A percentile compares a stretch with the other conserved stretches of the same genome.
Evolutionary conservation across 2,113 vertebrate genomes (phyloP).

Genomic region (Zapornia atra): DNA sequence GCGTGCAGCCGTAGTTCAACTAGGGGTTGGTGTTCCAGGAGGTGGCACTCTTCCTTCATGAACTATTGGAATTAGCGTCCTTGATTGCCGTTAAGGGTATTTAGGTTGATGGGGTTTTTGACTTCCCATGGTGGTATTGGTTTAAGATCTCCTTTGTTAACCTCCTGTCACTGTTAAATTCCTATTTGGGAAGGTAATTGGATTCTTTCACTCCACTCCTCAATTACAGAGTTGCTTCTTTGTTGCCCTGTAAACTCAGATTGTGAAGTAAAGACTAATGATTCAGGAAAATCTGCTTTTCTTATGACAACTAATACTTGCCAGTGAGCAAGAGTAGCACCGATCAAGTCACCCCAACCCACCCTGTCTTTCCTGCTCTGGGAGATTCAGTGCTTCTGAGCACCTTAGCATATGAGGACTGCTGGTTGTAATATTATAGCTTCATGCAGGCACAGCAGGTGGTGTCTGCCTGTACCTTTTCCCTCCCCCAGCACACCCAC

Average conservation of each 20-base stretch:
- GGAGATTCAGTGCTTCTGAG: not conserved
- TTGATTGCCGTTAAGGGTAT: not conserved
- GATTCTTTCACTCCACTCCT: not conserved
- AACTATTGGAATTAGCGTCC: not conserved
- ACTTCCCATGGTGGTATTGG: not conserved
- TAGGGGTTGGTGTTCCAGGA: constrained; percentile 19
- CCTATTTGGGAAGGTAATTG: not conserved
- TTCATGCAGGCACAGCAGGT: constrained; percentile 58
- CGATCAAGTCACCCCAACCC: constrained; percentile 10
- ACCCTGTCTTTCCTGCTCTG: constrained; percentile 12
- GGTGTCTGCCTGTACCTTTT: constrained; percentile 68
- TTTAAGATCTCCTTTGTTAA: constrained; percentile 15
- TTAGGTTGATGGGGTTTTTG: not conserved
- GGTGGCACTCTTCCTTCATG: constrained; percentile 60
- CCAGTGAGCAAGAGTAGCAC: not conserved
- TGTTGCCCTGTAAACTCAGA: constrained; percentile 17
- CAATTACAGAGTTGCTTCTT: not conserved
- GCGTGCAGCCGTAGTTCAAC: not conserved
- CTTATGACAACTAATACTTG: constrained; percentile 1
- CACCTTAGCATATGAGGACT: constrained; percentile 43
- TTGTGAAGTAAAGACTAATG: constrained; percentile 5
- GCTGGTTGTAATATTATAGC: constrained; percentile 24
- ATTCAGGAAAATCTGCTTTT: constrained; percentile 30
- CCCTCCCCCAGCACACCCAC: constrained; percentile 70
- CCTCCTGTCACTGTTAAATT: not conserved